Base-by-base conservation (phyloP, 2,797 vertebrate genomes). In the Sciurus vulgaris region DNA sequence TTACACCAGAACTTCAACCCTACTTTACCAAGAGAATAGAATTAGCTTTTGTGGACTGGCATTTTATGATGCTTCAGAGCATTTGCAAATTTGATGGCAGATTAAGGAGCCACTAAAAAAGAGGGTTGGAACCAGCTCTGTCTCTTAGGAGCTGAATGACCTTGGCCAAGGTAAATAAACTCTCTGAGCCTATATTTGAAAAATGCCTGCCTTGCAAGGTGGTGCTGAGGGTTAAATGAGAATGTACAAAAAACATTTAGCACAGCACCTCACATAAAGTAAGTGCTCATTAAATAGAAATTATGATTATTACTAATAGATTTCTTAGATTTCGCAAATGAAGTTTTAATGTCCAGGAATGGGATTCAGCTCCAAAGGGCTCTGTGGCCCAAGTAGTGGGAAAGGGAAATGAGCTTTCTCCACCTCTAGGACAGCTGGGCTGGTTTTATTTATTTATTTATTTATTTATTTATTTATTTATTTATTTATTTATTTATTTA, bases 261-360 rank as follows among this genome's bases (percentile, higher is more conserved):
- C 41, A 33, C 3, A 86, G 38, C 41, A 13, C 20, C 14, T 72
- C 28, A 12, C 49, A 78, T 65, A 85, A 26, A 89, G 14, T 70
- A 51, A 86, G 88, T 79, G 35, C 30, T 91, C 51, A 47, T 54
- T 85, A 84, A 70, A 67, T 44, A 38, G 41, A 84, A 87, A 85
- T 85, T 63, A 59, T 70, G 88, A 72, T 56, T 72, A 56, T 33
- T 79, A 49, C 15, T 61, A 74, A 77, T n/a, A 94, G 51, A 63
- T 51, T 44, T 28, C 18, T 87, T 87, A 33, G 22, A 79, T 84
- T 90, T 95, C 81, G 17, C n/a, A 86, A 94, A 15, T 94, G 38
- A 92, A 86, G 17, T 56, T 30, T 92, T 86, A 47, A 33, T 4
- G 17, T n/a, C 22, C 22, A 51, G 73, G 2, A 84, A 65, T 8